Conservation (phyloP, 64 coral and sea anemone genomes). For the Porites australiensis region DNA sequence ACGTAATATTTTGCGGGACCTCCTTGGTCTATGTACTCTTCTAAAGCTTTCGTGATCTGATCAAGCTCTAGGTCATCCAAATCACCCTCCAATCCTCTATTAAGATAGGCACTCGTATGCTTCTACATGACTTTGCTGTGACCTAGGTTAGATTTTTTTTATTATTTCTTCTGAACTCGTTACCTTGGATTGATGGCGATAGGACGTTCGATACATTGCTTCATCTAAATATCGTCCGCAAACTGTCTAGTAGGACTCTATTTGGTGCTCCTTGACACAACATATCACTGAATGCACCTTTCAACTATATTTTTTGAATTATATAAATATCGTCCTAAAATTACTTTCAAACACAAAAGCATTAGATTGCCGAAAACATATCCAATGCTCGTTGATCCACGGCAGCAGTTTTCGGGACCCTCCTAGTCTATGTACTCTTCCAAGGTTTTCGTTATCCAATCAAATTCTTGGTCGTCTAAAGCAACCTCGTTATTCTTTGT, state of each 20-base stretch:
- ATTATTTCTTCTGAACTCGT: not conserved
- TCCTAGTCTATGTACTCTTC: conserved; percentile 2
- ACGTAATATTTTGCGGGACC: not conserved
- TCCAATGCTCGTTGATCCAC: not conserved
- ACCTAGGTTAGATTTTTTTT: not conserved
- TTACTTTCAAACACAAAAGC: too few relatives aligned
- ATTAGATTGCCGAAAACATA: not conserved
- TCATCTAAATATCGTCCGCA: too few relatives aligned
- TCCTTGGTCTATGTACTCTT: not conserved
- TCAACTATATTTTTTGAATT: too few relatives aligned
- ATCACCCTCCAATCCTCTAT: not conserved
- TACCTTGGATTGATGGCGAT: too few relatives aligned
- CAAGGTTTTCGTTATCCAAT: not conserved
- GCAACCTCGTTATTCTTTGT: not conserved
- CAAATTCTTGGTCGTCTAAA: not conserved
- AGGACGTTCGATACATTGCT: too few relatives aligned
- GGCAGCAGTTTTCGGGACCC: not conserved
- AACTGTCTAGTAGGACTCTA: too few relatives aligned
- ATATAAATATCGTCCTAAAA: not conserved
- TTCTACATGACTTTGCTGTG: not conserved
- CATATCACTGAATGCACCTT: too few relatives aligned
- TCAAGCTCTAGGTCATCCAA: not conserved
- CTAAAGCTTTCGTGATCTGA: not conserved
- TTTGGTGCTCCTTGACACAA: too few relatives aligned
- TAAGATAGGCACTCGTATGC: not conserved